phyloP scores from a whole-genome alignment of 2,888 invertebrate species.

The Fabriciana adippe region DNA sequence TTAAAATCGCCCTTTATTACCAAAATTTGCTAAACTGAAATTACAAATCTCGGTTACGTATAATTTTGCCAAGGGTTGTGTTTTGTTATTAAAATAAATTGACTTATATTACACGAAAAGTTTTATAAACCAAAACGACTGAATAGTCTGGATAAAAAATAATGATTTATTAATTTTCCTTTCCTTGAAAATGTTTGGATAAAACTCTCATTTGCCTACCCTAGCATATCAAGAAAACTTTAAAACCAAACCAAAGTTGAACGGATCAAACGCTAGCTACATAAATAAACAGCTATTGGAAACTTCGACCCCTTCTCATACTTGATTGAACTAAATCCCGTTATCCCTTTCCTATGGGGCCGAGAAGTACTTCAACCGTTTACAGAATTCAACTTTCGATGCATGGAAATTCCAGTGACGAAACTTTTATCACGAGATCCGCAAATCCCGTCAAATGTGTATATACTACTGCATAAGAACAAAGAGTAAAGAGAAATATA shows the following conservation, averaged over 20 bases:
- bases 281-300: conserved; percentile 46
- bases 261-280: conserved; percentile 44
- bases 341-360: conserved; percentile 46
- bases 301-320: conserved; percentile 46
- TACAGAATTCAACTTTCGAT: conserved; percentile 42
- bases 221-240: conserved; percentile 23
- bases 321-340: conserved; percentile 49
- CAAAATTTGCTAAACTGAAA: conserved; percentile 66
- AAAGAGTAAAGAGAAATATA: neutral
- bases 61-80: neutral
- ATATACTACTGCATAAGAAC: neutral
- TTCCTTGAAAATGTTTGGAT: conserved; percentile 9
- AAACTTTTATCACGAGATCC: conserved; percentile 11
- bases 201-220: conserved; percentile 4
- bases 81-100: too few species aligned
- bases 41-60: conserved; percentile 45
- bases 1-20: conserved; percentile 68
- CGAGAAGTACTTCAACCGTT: conserved; percentile 44
- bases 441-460: neutral
- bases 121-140: conserved; percentile 12
- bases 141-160: too few species aligned
- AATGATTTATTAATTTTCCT: neutral
- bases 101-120: neutral
- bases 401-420: conserved; percentile 21
- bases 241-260: conserved; percentile 37